Percentiles rank a stretch among this genome's conserved stretches.
These are phyloP conservation scores for Caenorhabditis sulstoni DNA, from an alignment of 2,888 invertebrate genomes.

Conservation along the genomic window DNA sequence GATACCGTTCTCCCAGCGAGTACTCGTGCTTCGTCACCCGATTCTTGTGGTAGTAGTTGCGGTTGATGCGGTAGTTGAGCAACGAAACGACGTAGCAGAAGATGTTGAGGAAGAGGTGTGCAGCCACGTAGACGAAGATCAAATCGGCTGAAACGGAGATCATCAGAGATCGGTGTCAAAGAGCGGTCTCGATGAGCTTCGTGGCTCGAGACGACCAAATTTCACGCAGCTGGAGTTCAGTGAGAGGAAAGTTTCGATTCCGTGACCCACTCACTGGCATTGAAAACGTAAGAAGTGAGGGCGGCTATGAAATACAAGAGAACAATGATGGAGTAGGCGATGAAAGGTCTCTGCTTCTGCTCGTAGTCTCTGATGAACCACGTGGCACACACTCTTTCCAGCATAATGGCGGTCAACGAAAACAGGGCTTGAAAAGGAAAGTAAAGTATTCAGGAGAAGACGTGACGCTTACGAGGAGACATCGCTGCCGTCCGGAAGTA, in stretches of 20 bases:
- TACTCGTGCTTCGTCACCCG: constrained; percentile 28
- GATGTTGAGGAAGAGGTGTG: constrained; percentile 19
- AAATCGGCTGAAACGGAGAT: constrained; percentile 27
- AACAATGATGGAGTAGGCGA: constrained; percentile 14
- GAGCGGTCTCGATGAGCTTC: too few relatives aligned
- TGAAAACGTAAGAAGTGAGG: constrained; percentile 21
- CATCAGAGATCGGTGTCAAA: too few relatives aligned
- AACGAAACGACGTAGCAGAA: constrained; percentile 27
- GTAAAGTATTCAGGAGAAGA: neutral
- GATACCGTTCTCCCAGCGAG: constrained; percentile 28
- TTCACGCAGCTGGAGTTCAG: too few relatives aligned
- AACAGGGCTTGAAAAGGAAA: constrained; percentile 24
- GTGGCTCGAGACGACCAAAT: too few relatives aligned
- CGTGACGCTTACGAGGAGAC: constrained; percentile 26
- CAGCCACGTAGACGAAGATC: constrained; percentile 24
- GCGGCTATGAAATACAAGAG: constrained; percentile 12
- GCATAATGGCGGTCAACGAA: constrained; percentile 26
- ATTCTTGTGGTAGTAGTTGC: constrained; percentile 36
- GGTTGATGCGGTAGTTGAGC: constrained; percentile 32
- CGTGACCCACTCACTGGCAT: constrained; percentile 14
- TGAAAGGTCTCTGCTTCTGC: constrained; percentile 18
- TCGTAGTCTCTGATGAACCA: constrained; percentile 40
- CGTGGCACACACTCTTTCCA: constrained; percentile 36
- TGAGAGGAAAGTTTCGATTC: neutral
- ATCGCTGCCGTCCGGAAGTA: constrained; percentile 22